phyloP scores from a whole-genome alignment of 1,140 invertebrate genomes.

The Trichoplusia ni region DNA sequence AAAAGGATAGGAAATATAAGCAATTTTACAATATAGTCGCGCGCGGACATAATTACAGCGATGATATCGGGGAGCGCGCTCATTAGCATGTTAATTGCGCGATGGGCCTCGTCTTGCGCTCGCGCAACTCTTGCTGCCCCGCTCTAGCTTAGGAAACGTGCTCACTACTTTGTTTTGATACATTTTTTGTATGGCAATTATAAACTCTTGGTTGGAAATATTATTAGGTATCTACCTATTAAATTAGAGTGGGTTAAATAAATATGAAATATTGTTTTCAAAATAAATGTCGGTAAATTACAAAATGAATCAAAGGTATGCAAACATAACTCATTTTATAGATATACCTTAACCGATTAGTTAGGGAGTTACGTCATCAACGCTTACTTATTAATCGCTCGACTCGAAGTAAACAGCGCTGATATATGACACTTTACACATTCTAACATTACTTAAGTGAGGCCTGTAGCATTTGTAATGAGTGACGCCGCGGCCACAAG shows the following conservation, averaged over 20 bases:
- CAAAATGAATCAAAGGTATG: neutral
- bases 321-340: neutral
- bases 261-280: no score
- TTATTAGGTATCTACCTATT: no score
- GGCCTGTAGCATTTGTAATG: slow-evolving; percentile 73
- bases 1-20: slow-evolving; percentile 58
- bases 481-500: slow-evolving; percentile 69
- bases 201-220: no score
- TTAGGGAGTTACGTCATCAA: slow-evolving; percentile 55
- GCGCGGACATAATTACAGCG: slow-evolving; percentile 74
- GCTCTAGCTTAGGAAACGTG: slow-evolving; percentile 37
- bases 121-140: slow-evolving; percentile 23
- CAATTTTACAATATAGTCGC: slow-evolving; percentile 70
- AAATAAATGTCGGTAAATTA: no score
- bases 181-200: no score
- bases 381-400: slow-evolving; percentile 63
- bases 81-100: slow-evolving; percentile 80
- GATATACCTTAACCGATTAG: slow-evolving; percentile 13
- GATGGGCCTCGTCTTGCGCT: slow-evolving; percentile 53
- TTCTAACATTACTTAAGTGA: slow-evolving; percentile 73
- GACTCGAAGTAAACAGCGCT: slow-evolving; percentile 66
- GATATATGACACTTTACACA: slow-evolving; percentile 78
- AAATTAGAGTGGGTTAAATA: no score
- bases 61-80: slow-evolving; percentile 73
- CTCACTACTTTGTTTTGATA: no score